Evolutionary conservation across 1,140 invertebrate species (phyloP), one percentile per base, ranked within the genome.

Genomic region (Leguminivora glycinivorella): DNA sequence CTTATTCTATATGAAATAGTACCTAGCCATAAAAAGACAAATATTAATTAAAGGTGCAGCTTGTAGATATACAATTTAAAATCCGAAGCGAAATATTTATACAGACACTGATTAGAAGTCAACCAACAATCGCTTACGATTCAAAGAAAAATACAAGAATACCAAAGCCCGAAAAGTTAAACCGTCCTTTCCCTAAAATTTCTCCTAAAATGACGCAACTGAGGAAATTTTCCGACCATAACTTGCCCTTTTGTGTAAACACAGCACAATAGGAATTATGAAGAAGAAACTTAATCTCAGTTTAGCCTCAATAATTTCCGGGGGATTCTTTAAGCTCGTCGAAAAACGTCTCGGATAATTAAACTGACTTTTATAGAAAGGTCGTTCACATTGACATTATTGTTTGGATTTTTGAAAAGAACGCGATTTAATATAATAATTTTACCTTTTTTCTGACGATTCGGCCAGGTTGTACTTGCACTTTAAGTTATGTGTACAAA

Each of bases 321-420:
- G 58, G 7, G 58, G 10, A 63, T 63, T 63, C 58, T 63, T 63
- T 63, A 63, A 63, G 58, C 58, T 7, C 3, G 58, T n/a, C 26
- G 58, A 63, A 63, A 14, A 63, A 31, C 24, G 58, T 29, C 58
- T 29, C 25, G 58, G 58, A 63, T 63, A 34, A 63, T 63, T 34
- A 63, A 63, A 63, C 25, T 17, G 58, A n/a, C 12, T 17, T 63
- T 63, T 14, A 19, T 6, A 63, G 58, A 34, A 31, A 63, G 1
- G 29, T 7, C n/a, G n/a, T n/a, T n/a, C n/a, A 2, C 4, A 12
- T 17, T 31, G 58, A 31, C 29, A 52, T 22, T 22, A 52, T 22
- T 52, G 19, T 52, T 52, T 52, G 19, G 19, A 47, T 52, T 52
- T 52, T 52, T 22, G 19, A n/a, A 17, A 17, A 3, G 47, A 22